Evolutionary conservation across 1,140 invertebrate species (phyloP).

Genomic region (Saccostrea echinata): DNA sequence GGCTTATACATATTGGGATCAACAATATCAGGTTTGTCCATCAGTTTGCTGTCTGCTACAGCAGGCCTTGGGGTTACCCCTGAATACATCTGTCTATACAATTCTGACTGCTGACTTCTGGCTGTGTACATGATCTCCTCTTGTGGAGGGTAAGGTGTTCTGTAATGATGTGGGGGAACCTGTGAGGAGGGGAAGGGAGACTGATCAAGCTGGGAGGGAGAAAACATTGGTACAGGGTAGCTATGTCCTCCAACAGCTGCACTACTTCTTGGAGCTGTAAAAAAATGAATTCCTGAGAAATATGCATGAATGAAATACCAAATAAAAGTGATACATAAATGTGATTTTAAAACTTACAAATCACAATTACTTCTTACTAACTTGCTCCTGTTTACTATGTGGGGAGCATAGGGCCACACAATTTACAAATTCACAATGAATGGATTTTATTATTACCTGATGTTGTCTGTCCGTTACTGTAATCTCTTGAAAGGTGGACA

Average conservation of each 20-base stretch:
- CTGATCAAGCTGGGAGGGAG: not conserved
- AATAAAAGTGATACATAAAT: not conserved
- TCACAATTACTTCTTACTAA: no score
- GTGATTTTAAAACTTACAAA: no score
- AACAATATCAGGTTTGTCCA: not conserved
- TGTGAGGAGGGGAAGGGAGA: not conserved
- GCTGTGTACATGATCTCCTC: not conserved
- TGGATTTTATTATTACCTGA: not conserved
- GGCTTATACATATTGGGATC: not conserved
- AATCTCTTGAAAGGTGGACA: constrained; percentile 9
- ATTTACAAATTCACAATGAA: no score
- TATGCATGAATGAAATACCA: not conserved
- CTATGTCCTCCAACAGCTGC: not conserved
- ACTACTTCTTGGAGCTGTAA: constrained; percentile 21
- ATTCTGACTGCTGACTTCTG: constrained; percentile 14
- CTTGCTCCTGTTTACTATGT: no score
- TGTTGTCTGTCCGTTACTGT: not conserved
- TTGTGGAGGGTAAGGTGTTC: constrained; percentile 35
- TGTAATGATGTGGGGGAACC: not conserved
- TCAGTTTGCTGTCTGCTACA: not conserved
- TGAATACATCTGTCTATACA: constrained; percentile 27
- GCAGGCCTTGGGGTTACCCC: constrained; percentile 22
- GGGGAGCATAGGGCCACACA: no score
- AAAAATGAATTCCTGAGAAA: not conserved
- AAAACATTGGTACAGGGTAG: not conserved